Evolutionary conservation across 2,113 vertebrate genomes (phyloP), one percentile per base, ranked within the genome.

Genomic region (Dasyornis broadbenti): DNA sequence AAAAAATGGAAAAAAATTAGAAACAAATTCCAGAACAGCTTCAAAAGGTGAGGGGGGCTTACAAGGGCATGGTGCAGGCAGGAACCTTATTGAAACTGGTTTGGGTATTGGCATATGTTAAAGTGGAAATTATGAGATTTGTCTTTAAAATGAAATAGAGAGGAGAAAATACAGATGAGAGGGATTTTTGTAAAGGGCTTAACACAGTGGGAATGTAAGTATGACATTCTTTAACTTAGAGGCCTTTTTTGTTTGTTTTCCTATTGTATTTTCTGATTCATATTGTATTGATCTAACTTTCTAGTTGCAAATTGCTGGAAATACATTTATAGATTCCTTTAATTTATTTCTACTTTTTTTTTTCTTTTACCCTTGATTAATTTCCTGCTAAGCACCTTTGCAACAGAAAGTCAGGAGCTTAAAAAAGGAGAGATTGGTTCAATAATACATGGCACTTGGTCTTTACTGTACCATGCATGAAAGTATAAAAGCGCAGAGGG

Each of bases 251-350:
- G 14, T 86, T 92, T 86, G 37, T 86, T 95, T 93, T 92, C 31
- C 11, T 71, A 18, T 28, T 86, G 35, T 52, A 66, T 76, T 95
- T 95, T 95, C 77, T 75, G 82, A 82, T 95, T 92, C 53, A 60
- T 89, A 89, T 79, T 65, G 15, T 92, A 96, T 95, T 61, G 89
- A 95, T 94, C 60, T 23, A 70, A 61, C 53, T 84, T 96, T 71
- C 57, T 53, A 24, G 26, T 89, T 86, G 53, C n/a, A 95, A 95
- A 95, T 92, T 94, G 53, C 61, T 92, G 89, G 80, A 94, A 94
- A 95, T 91, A 53, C 21, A 50, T 85, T 89, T 95, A 95, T 92
- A 92, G 91, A 94, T 95, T 86, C 28, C n/a, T 91, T 91, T 75
- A 83, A 81, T 92, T 89, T 81, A 3, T 87, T 79, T 42, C 11